Percentiles rank a stretch among this genome's conserved stretches.
Conservation (phyloP, 2,888 invertebrate genomes). For the Perizoma affinitatum region DNA sequence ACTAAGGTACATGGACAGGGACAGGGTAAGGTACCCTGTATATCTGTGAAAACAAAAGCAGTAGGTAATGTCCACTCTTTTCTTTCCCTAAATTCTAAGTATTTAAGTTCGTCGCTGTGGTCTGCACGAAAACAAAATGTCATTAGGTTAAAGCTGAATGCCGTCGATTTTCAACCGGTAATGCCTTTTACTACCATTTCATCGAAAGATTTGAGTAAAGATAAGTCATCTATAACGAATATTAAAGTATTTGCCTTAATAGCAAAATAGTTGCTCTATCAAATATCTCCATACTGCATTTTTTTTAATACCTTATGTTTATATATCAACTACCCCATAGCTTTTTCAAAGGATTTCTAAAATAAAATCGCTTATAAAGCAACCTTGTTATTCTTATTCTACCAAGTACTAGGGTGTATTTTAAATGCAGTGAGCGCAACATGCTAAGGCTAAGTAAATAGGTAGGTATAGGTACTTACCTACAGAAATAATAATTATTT, state of each 20-base stretch:
- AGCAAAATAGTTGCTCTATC: conserved; percentile 6
- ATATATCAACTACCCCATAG: no score
- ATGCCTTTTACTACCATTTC: conserved; percentile 53
- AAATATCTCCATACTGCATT: background rate
- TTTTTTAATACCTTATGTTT: no score
- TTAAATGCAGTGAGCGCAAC: no score
- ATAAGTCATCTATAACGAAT: conserved; percentile 31
- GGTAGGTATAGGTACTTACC: no score
- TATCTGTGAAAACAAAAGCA: background rate
- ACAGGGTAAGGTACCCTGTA: no score
- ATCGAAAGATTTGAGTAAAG: conserved; percentile 31
- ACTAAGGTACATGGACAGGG: no score
- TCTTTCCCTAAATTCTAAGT: conserved; percentile 40
- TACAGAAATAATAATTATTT: no score
- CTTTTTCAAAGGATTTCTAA: no score
- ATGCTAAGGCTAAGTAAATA: no score
- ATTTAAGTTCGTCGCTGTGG: conserved; percentile 35
- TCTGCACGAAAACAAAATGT: conserved; percentile 62
- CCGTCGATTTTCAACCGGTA: conserved; percentile 49
- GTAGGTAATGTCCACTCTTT: conserved; percentile 34
- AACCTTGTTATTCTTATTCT: no score
- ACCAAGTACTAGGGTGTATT: no score
- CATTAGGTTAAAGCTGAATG: conserved; percentile 60
- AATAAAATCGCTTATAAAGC: no score
- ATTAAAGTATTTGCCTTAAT: conserved; percentile 3